Base-by-base conservation (phyloP, 1,140 invertebrate species). In the Cydia fagiglandana region DNA sequence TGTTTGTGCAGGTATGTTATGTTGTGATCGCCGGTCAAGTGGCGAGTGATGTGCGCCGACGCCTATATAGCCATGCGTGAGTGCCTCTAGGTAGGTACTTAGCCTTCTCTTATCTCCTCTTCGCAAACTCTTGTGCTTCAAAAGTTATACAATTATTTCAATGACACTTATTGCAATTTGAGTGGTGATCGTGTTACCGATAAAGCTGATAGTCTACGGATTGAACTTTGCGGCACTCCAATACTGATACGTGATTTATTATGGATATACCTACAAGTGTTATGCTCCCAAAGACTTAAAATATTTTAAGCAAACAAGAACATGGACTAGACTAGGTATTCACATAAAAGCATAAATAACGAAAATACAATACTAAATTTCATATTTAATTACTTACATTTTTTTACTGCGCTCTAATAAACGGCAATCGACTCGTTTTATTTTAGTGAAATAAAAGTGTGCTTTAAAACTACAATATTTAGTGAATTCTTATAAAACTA, bases 1-100 rank as follows among this genome's bases (percentile, higher is more conserved):
- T 90, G 88, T 90, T 88, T 88, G 89, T 88, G 89, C 90, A 92
- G 90, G 89, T 92, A 92, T 91, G 89, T 91, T 89, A 92, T 92
- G 89, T 91, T 89, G 89, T 91, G 89, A 87, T 88, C 83, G 85
- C 75, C 88, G 90, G 89, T 89, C 90, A 89, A 92, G 89, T 91
- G 90, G 82, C 73, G 81, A 81, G 56, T 41, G 66, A 30, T 38
- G 66, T 41, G 66, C 30, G 66, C 66, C 34, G 30, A 38, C 30
- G 66, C 30, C 30, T 17, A n/a, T n/a, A n/a, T n/a, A 38, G 50
- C 66, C 64, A 66, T 66, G 64, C 64, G 64, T 66, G 64, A 34
- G 64, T 38, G 64, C 64, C 28, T 64, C 20, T 38, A 30, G 64
- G 64, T 66, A 30, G 64, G 64, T 66, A 38, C 64, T 66, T 38